A percentile compares a stretch with the other conserved stretches of the same genome.
Evolutionary conservation across 2,113 vertebrate species (phyloP).

Genomic region (Morone saxatilis): DNA sequence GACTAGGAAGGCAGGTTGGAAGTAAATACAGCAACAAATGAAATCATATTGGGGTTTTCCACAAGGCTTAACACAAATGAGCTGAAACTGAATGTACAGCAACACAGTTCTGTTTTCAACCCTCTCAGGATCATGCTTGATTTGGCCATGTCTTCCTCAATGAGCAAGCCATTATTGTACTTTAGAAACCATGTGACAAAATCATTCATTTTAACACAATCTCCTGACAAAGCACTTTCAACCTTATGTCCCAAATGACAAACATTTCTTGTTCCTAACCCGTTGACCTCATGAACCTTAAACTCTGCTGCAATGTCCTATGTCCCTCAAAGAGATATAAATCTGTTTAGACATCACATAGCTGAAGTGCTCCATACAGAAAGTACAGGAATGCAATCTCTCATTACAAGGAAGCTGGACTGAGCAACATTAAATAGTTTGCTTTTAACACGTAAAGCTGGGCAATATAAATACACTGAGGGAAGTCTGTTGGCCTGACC

Average conservation of each 20-base stretch:
- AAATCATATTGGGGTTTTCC: conserved; percentile 3
- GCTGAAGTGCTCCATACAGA: not conserved
- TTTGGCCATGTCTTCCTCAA: not conserved
- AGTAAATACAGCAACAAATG: not conserved
- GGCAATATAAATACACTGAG: not conserved
- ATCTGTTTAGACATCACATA: not conserved
- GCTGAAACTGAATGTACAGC: not conserved
- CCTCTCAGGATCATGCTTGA: not conserved
- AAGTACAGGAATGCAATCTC: too few relatives aligned
- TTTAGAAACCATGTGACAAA: not conserved
- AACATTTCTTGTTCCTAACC: not conserved
- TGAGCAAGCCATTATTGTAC: too few relatives aligned
- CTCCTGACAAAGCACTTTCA: not conserved
- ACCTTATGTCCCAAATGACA: not conserved
- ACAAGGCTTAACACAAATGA: not conserved
- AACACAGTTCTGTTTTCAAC: not conserved
- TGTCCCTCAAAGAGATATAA: not conserved
- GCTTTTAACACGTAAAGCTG: not conserved
- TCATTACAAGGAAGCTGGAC: too few relatives aligned
- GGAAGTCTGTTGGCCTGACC: not conserved
- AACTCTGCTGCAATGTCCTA: too few relatives aligned
- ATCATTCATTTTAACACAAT: not conserved
- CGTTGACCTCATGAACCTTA: not conserved
- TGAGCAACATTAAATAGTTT: not conserved
- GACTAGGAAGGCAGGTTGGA: not conserved